Evolutionary conservation across 30 jellyfish, hydroid and myxozoan species (phyloP), one percentile per base, ranked within the genome.

Genomic region (Haliclystus octoradiatus): DNA sequence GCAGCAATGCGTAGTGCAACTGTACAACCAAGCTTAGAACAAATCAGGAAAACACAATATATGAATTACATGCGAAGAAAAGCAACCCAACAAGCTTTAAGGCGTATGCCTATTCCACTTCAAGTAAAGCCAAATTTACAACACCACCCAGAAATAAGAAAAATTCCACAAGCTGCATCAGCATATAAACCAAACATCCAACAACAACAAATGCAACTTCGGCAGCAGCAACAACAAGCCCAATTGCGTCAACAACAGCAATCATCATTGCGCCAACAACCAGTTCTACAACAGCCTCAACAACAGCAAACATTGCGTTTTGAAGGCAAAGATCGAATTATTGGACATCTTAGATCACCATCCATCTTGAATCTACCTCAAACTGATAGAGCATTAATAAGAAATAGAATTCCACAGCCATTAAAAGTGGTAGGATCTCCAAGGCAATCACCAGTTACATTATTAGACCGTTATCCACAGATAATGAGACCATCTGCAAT

Each of bases 321-420:
- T 19, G 19, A 9, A 9, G 57, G 19, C 19, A 40, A 9, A 9
- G 19, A 19, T 9, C 57, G 57, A 40, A 9, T 40, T 9, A 40
- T 40, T 40, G 57, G 57, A 5, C 57, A 40, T 40, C 57, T 40
- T 9, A 40, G 57, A 25, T 40, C 29, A 26, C 75, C 78, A 2
- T 26, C 76, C 9, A n/a, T 66, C 4, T 84, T 71, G 35, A 82
- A 82, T 50, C 79, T 68, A 15, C 97, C 97, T 13, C 84, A 65
- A 71, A 88, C 97, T 4, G 97, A 80, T 72, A 83, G 87, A 34
- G 97, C 97, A 13, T 63, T 88, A 35, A 74, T 88, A 7, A 70
- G 97, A 47, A 73, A 83, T 23, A 80, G 79, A 46, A 78, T 88
- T 12, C 74, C 89, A 7, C 83, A 84, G 0, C 94, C 94, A 1